Evolutionary conservation across 37 sponge, comb jelly and placozoan species (phyloP).

Genomic region (Cladorhizidae sp.): DNA sequence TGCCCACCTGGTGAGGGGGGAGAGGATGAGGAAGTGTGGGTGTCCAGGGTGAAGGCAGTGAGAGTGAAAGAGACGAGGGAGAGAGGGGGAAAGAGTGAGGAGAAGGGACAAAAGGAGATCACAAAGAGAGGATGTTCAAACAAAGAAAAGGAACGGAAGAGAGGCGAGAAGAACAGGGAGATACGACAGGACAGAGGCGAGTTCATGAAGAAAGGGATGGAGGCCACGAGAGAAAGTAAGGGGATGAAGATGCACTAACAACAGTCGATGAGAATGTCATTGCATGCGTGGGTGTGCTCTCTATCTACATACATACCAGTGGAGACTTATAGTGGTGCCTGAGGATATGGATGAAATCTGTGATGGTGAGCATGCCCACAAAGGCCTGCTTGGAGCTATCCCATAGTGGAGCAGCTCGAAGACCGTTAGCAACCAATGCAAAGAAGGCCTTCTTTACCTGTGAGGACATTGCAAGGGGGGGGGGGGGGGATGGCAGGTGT

Average conservation of each 20-base stretch:
- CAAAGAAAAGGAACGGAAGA: not conserved
- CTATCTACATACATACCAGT: conserved; percentile 57
- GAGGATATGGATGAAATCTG: conserved; percentile 94
- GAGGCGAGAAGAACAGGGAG: not conserved
- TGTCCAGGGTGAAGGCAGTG: not conserved
- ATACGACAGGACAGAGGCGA: not conserved
- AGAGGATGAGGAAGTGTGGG: not conserved
- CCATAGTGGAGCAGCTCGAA: conserved; percentile 84
- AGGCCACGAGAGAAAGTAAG: not conserved
- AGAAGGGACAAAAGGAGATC: not conserved
- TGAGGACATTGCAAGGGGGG: not conserved
- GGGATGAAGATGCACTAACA: not conserved
- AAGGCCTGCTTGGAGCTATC: not conserved
- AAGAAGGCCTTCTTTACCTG: conserved; percentile 88
- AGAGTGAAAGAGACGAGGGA: not conserved
- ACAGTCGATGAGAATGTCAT: no score
- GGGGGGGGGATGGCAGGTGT: not conserved
- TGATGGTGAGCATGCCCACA: conserved; percentile 93
- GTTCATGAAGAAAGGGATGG: not conserved
- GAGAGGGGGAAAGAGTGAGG: not conserved
- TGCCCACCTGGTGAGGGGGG: conserved; percentile 58
- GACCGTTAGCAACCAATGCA: conserved; percentile 85
- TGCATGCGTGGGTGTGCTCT: not conserved
- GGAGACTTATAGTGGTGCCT: conserved; percentile 87
- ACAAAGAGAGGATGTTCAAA: not conserved